Evolutionary conservation across 2,888 invertebrate species (phyloP).

Genomic region (Agrenia bidenticulata): DNA sequence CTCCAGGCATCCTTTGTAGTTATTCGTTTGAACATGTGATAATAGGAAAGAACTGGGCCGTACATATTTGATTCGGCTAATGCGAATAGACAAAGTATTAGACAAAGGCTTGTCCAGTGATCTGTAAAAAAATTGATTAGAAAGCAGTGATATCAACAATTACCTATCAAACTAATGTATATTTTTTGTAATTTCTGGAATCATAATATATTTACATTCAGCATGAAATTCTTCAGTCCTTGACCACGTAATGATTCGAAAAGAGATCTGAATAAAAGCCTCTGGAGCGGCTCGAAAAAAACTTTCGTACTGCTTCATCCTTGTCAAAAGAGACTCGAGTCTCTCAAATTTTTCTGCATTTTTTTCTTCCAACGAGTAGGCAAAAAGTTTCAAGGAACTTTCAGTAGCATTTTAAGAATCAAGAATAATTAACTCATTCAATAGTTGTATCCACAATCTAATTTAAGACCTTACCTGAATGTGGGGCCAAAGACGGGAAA

Average conservation of each 20-base stretch:
- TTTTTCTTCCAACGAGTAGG: slow-evolving; percentile 25
- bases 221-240: slow-evolving; percentile 21
- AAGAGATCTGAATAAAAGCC: slow-evolving; percentile 41
- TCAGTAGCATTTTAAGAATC: background rate
- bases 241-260: slow-evolving; percentile 34
- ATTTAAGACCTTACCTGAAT: slow-evolving; percentile 27
- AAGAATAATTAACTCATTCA: background rate
- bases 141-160: no score
- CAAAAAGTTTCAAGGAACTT: slow-evolving; percentile 32
- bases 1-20: slow-evolving; percentile 33
- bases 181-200: no score
- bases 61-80: slow-evolving; percentile 43
- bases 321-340: slow-evolving; percentile 32
- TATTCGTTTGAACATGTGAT: slow-evolving; percentile 30
- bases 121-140: no score
- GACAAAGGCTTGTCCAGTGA: slow-evolving; percentile 35
- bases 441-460: background rate
- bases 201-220: slow-evolving; percentile 34
- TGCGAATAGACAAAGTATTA: slow-evolving; percentile 32
- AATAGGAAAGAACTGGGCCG: slow-evolving; percentile 22
- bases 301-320: slow-evolving; percentile 44
- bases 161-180: no score
- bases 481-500: slow-evolving; percentile 41
- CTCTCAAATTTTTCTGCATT: slow-evolving; percentile 36
- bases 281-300: slow-evolving; percentile 42